These are phyloP conservation scores for Gymnoscopelus microlampas DNA, from an alignment of 2,797 vertebrate genomes.

Conservation along the genomic window DNA sequence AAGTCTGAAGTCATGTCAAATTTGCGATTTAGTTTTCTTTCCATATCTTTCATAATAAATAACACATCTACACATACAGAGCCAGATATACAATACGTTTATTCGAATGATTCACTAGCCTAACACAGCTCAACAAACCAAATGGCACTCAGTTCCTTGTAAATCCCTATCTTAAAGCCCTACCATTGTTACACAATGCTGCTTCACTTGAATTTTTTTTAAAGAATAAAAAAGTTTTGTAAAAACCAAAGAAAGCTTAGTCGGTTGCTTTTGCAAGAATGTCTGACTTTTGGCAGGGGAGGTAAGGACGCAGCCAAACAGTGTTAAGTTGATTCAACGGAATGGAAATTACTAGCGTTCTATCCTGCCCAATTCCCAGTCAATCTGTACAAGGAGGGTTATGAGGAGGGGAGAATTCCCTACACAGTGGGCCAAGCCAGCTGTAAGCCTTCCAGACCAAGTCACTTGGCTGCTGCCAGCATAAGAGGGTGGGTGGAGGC, in stretches of 20 bases:
- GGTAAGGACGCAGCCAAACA: conserved; percentile 21
- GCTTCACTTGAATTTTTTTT: conserved; percentile 8
- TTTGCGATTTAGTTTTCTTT: not conserved
- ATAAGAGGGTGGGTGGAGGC: not conserved
- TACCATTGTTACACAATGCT: not conserved
- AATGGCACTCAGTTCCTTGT: not conserved
- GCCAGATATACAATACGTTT: not conserved
- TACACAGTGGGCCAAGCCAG: conserved; percentile 26
- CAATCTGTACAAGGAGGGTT: conserved; percentile 34
- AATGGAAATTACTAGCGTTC: conserved; percentile 44
- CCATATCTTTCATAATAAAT: not conserved
- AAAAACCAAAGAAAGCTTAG: conserved; percentile 8
- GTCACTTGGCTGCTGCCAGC: conserved; percentile 10
- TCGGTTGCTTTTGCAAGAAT: conserved; percentile 12
- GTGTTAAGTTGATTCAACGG: conserved; percentile 31
- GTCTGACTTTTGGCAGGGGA: conserved; percentile 31
- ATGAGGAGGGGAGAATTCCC: conserved; percentile 24
- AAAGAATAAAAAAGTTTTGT: not conserved
- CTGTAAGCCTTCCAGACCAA: conserved; percentile 35
- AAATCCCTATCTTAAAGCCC: not conserved
- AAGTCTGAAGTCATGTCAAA: too few relatives aligned
- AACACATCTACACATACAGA: not conserved
- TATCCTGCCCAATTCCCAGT: conserved; percentile 33
- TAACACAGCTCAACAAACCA: not conserved
- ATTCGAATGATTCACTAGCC: not conserved